Base-by-base conservation (phyloP, 1,140 invertebrate species). In the Sinella curviseta region DNA sequence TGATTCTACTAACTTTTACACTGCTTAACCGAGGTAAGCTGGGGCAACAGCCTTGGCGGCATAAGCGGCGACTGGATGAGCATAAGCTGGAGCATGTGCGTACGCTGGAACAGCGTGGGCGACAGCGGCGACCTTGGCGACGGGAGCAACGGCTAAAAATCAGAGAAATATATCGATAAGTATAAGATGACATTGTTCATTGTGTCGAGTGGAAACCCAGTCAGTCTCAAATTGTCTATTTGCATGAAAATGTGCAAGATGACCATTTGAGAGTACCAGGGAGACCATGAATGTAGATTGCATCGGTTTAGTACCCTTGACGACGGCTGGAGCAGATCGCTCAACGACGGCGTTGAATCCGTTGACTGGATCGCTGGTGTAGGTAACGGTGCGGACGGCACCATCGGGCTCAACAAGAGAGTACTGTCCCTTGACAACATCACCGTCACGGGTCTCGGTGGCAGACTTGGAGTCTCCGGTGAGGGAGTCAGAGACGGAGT, bases 391-490 rank as follows among this genome's bases (percentile, higher is more conserved):
- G 79, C 92, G 89, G 67, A 92, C 90, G 77, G 92, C 92, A 74
- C 93, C 92, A 86, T 93, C 93, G 36, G 93, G 92, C 85, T 93
- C 92, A 79, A 92, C 92, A 82, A 93, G 86, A 2, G 91, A 92
- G 86, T 94, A 94, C 84, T 93, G 91, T 80, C 92, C 92, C 24
- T 87, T 87, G 30, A 93, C 92, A 0, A 89, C 88, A 83, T 93
- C 91, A 35, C 92, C 92, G 79, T 91, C 89, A 55, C 92, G 89
- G 54, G 86, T 89, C 85, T 93, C 92, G 78, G 91, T 88, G 82
- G 92, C 91, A 80, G 87, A 87, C 85, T 93, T 92, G 0, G 89
- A 86, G 85, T 93, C 91, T 1, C 92, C 91, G 33, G 90, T 93
- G 70, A 90, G 85, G n/a, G 87, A 85, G 80, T 92, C 91, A 39